Evolutionary conservation across 2,113 vertebrate species (phyloP).

Genomic region (Pelusios castaneus): DNA sequence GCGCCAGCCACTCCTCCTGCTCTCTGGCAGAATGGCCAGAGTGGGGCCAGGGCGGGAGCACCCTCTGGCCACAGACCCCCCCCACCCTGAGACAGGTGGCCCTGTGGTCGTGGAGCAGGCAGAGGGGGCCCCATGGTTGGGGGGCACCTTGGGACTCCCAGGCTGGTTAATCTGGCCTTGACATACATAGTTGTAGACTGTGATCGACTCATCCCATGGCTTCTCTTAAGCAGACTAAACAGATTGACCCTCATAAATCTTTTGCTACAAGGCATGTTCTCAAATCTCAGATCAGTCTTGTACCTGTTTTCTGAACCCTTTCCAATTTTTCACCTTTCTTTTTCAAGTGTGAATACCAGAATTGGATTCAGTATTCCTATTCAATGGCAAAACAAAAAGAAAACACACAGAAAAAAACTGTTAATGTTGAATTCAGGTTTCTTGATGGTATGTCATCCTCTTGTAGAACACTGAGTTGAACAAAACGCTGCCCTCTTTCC

Average conservation of each 20-base stretch:
- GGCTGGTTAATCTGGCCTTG: too few relatives aligned
- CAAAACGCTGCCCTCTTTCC: too few relatives aligned
- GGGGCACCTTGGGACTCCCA: too few relatives aligned
- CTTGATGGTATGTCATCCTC: not conserved
- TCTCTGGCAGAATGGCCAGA: too few relatives aligned
- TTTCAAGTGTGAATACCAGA: not conserved
- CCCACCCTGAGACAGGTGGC: too few relatives aligned
- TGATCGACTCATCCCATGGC: not conserved
- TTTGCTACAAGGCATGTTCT: not conserved
- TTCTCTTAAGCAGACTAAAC: not conserved
- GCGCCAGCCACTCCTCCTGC: too few relatives aligned
- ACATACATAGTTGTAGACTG: not conserved
- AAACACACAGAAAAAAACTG: not conserved
- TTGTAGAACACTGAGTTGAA: too few relatives aligned
- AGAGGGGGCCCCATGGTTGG: too few relatives aligned
- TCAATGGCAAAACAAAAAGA: not conserved
- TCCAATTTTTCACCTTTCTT: not conserved
- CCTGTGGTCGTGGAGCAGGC: too few relatives aligned
- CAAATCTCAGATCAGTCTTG: not conserved
- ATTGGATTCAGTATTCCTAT: not conserved
- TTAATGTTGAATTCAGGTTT: not conserved
- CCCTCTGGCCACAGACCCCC: too few relatives aligned
- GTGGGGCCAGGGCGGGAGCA: too few relatives aligned
- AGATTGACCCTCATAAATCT: not conserved
- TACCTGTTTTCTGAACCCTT: not conserved